Conservation (phyloP, 2,797 vertebrate genomes). For the Molossus molossus region DNA sequence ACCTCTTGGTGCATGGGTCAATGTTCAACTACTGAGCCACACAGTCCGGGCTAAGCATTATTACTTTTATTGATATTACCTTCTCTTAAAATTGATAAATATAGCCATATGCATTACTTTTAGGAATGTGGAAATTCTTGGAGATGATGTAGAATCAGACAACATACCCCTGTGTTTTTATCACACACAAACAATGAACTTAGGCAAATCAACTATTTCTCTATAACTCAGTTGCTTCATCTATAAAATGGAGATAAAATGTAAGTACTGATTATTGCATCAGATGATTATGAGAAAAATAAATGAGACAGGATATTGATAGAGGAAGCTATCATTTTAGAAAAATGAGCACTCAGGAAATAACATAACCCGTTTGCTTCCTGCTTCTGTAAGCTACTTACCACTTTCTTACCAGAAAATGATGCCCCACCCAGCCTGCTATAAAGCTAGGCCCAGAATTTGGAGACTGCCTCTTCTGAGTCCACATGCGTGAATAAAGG, state of each 20-base stretch:
- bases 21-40: no score
- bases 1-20: no score
- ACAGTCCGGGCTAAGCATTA: not conserved
- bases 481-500: no score
- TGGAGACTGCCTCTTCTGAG: no score
- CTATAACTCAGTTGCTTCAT: not conserved
- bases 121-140: not conserved
- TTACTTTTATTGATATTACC: not conserved
- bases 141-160: not conserved
- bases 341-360: no score
- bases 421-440: no score
- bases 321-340: no score
- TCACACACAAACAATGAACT: not conserved
- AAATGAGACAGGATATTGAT: not conserved
- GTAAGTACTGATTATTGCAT: not conserved
- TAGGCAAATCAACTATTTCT: not conserved
- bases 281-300: constrained; percentile 1
- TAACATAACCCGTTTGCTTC: no score
- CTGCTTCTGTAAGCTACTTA: no score
- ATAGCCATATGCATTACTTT: not conserved
- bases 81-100: not conserved
- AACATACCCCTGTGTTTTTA: not conserved
- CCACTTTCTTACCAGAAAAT: no score
- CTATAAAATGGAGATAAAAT: not conserved
- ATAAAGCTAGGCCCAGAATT: no score